phyloP scores from a whole-genome alignment of 2,888 invertebrate species.

The Rhorus exstirpatorius region DNA sequence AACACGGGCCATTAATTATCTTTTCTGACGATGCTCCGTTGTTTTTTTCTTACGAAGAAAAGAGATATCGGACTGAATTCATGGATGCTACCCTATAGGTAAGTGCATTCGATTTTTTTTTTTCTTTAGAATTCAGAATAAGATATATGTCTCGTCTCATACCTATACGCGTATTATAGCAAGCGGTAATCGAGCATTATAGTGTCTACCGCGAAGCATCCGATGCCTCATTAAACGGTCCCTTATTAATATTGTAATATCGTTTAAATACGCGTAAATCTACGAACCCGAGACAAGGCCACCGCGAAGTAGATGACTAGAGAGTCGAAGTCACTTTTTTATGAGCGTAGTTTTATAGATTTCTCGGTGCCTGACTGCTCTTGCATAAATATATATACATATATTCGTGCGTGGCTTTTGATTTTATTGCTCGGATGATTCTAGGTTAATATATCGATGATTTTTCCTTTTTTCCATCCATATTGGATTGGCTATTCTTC shows the following conservation, averaged over 20 bases:
- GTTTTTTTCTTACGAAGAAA: constrained; percentile 48
- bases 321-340: constrained; percentile 60
- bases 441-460: neutral
- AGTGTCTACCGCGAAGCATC: constrained; percentile 19
- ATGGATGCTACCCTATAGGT: constrained; percentile 1
- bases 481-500: constrained; percentile 23
- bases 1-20: constrained; percentile 38
- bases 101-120: constrained; percentile 4
- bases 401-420: constrained; percentile 2
- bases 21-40: constrained; percentile 19
- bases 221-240: constrained; percentile 52
- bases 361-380: constrained; percentile 51
- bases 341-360: constrained; percentile 69
- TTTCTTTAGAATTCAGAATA: too few species aligned
- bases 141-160: too few species aligned
- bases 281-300: constrained; percentile 79
- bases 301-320: constrained; percentile 73
- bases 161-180: neutral
- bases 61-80: constrained; percentile 8
- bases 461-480: neutral
- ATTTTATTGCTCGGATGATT: constrained; percentile 47
- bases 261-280: constrained; percentile 82
- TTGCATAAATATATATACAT: constrained; percentile 26
- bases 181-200: too few species aligned
- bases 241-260: constrained; percentile 83